Conservation (phyloP, 1,140 invertebrate genomes). For the Arctopsyche grandis region DNA sequence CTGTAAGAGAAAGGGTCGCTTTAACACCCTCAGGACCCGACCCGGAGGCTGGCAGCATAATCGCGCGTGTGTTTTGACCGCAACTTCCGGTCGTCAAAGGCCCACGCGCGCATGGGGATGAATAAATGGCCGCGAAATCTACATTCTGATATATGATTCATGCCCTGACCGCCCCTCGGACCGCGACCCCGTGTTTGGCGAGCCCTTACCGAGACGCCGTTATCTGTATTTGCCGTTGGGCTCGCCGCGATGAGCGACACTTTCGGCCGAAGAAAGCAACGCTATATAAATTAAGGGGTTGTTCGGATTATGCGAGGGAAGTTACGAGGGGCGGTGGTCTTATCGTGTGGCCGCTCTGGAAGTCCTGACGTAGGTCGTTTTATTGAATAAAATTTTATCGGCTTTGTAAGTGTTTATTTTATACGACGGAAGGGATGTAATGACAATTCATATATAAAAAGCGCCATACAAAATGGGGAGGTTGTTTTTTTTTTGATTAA, state of each 20-base stretch:
- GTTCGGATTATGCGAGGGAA: not conserved
- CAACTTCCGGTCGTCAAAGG: constrained; percentile 1
- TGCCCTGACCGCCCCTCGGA: not conserved
- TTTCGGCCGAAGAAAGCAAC: not conserved
- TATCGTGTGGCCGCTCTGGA: no score
- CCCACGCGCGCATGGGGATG: constrained; percentile 19
- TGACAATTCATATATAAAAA: no score
- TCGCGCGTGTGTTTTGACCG: constrained; percentile 29
- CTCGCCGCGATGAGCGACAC: not conserved
- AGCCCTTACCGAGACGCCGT: not conserved
- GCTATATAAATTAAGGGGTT: not conserved
- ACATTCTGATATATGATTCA: constrained; percentile 39
- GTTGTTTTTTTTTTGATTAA: no score
- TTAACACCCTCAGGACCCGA: not conserved
- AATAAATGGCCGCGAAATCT: constrained; percentile 38
- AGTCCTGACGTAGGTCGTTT: no score
- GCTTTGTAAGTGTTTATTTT: no score
- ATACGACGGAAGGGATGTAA: no score
- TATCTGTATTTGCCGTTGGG: constrained; percentile 36
- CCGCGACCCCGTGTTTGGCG: not conserved
- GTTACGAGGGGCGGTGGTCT: no score
- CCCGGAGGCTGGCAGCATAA: constrained; percentile 13
- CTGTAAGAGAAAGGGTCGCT: not conserved
- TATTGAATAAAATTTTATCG: no score
- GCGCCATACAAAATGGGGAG: no score